These are phyloP conservation scores for Chrysogorgia sp. DNA, from an alignment of 92 coral and sea anemone genomes.

Conservation along the genomic window DNA sequence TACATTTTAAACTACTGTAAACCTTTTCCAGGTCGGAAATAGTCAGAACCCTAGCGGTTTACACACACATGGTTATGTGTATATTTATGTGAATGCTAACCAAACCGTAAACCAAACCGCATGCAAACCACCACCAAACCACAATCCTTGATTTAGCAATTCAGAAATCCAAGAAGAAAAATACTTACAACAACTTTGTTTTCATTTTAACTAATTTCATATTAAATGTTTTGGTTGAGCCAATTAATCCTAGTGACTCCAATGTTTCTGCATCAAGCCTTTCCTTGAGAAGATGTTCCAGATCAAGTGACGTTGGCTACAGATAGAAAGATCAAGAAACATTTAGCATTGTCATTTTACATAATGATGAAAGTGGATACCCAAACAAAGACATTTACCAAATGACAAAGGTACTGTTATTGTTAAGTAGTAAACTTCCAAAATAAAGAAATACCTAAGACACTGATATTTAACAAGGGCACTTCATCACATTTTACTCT, in stretches of 20 bases:
- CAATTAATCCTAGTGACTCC: conserved; percentile 88
- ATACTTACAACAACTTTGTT: conserved; percentile 92
- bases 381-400: no score
- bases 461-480: no score
- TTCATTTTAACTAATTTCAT: conserved; percentile 93
- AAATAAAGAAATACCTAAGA: no score
- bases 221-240: conserved; percentile 81
- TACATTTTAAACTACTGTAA: not conserved
- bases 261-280: conserved; percentile 93
- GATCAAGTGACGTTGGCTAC: conserved; percentile 59
- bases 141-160: not conserved
- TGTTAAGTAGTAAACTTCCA: no score
- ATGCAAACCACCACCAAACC: not conserved
- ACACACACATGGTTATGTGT: no score
- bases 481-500: no score
- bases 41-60: not conserved
- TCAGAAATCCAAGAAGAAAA: no score
- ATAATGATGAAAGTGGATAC: no score
- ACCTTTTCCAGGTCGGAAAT: not conserved
- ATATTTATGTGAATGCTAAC: no score
- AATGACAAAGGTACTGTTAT: no score
- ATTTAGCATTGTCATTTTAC: no score
- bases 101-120: no score
- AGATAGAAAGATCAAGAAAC: not conserved
- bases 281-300: conserved; percentile 91